These are phyloP conservation scores for Loris lydekkerianus DNA, from an alignment of 2,797 vertebrate genomes.

Conservation along the genomic window DNA sequence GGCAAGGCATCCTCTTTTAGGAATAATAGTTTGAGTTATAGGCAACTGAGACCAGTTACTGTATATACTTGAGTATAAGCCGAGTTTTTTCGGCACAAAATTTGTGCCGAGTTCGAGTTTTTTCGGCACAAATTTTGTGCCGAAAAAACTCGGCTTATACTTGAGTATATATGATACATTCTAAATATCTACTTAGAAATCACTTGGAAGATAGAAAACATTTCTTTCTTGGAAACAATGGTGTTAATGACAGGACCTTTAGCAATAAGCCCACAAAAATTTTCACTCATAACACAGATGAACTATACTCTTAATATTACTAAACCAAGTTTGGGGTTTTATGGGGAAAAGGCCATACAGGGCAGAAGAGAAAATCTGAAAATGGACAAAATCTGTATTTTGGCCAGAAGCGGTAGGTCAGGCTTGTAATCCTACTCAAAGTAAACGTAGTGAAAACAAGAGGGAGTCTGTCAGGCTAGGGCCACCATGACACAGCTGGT, in stretches of 20 bases:
- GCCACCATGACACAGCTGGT: too few relatives aligned
- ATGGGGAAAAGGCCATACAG: not conserved
- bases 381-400: not conserved
- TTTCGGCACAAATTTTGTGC: too few relatives aligned
- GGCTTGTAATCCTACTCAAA: too few relatives aligned
- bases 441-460: too few relatives aligned
- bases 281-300: not conserved
- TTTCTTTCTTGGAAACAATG: conserved; percentile 35
- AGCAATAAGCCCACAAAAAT: not conserved
- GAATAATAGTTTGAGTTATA: not conserved
- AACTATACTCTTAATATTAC: not conserved
- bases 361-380: not conserved
- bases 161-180: not conserved
- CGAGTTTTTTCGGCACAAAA: too few relatives aligned
- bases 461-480: too few relatives aligned
- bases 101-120: too few relatives aligned
- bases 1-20: not conserved
- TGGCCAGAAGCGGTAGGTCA: too few relatives aligned
- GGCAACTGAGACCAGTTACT: not conserved
- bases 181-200: not conserved
- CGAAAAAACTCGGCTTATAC: too few relatives aligned
- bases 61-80: too few relatives aligned
- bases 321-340: not conserved
- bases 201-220: conserved; percentile 37
- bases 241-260: not conserved